Percentiles rank a stretch among this genome's conserved stretches.
Conservation (phyloP, 2,888 invertebrate species). For the Pachydiplax longipennis region DNA sequence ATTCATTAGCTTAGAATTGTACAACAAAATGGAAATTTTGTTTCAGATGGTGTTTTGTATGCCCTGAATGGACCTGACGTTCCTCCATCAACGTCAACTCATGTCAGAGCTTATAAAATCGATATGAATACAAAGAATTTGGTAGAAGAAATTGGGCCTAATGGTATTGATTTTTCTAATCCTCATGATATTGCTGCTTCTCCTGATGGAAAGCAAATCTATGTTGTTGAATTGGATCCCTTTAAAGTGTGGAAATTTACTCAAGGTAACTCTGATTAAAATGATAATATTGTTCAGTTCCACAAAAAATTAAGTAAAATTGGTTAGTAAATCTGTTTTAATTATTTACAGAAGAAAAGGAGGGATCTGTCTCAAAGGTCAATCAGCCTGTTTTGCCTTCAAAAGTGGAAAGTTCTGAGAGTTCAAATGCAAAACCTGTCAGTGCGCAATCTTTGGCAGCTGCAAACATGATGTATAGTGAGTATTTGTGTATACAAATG, state of each 20-base stretch:
- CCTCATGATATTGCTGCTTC: constrained; percentile 85
- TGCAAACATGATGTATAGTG: neutral
- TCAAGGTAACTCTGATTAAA: constrained; percentile 29
- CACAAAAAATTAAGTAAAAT: too few species aligned
- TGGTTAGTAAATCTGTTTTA: neutral
- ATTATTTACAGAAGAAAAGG: neutral
- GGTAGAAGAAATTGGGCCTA: constrained; percentile 69
- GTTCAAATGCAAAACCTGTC: neutral
- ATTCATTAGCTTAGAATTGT: too few species aligned
- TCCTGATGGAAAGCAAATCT: constrained; percentile 71
- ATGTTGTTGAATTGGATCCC: constrained; percentile 80
- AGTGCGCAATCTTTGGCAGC: neutral
- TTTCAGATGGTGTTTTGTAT: constrained; percentile 72
- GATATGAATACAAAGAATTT: constrained; percentile 68
- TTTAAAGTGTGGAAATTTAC: constrained; percentile 69
- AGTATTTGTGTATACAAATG: neutral
- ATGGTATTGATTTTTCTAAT: constrained; percentile 65
- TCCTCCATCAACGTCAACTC: constrained; percentile 50
- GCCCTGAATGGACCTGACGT: constrained; percentile 74
- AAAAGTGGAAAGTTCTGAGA: neutral
- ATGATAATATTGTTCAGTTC: neutral
- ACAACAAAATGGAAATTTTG: constrained; percentile 7
- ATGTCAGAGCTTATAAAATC: constrained; percentile 75
- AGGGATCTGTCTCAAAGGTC: neutral
- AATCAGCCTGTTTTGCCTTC: neutral